phyloP scores from a whole-genome alignment of 2,888 invertebrate species.

The Mylabris sibirica region DNA sequence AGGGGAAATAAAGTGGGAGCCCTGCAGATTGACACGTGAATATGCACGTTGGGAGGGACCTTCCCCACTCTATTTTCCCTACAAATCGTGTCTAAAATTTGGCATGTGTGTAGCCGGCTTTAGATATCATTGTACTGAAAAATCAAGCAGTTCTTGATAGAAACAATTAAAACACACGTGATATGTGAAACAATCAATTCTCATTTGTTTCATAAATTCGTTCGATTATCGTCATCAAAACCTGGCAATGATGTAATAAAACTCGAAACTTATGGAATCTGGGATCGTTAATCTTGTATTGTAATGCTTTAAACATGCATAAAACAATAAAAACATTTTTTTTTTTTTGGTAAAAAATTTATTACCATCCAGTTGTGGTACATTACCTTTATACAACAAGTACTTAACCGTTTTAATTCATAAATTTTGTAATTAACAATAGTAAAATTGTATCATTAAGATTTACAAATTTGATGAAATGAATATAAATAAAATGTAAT shows the following conservation, averaged over 20 bases:
- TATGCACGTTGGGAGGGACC: no score
- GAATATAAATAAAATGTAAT: neutral
- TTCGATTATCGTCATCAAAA: neutral
- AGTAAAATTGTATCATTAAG: neutral
- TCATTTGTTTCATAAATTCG: neutral
- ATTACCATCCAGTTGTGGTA: neutral
- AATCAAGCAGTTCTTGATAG: no score
- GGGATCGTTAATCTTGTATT: neutral
- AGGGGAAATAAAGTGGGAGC: no score
- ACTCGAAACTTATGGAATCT: neutral
- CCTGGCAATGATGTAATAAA: neutral
- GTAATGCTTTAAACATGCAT: neutral
- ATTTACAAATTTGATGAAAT: neutral
- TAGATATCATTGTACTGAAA: no score
- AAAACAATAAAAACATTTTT: neutral
- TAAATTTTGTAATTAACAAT: neutral
- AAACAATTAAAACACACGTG: no score
- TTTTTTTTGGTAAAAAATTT: neutral
- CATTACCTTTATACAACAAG: neutral
- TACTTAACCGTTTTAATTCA: constrained; percentile 8
- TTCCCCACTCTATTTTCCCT: no score
- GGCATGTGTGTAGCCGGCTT: no score
- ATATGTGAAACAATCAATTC: no score
- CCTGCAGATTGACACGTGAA: no score
- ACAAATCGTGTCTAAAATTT: no score